Evolutionary conservation across 2,888 invertebrate genomes (phyloP), one percentile per base, ranked within the genome.

Genomic region (Folsomia candida): DNA sequence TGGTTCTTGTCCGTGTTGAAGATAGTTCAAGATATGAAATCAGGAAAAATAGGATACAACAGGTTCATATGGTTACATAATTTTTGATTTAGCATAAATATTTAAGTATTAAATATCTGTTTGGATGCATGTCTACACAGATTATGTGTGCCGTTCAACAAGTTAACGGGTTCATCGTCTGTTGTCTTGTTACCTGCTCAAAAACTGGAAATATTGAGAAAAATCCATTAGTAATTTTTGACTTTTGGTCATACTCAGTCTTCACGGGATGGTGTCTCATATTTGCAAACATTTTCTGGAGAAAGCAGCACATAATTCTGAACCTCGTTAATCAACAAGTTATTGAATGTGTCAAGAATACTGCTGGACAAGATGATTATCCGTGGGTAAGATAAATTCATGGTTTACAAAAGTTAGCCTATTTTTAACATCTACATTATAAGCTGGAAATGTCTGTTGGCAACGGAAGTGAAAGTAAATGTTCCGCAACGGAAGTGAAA

Each of bases 231-330:
- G 29, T 61, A 9, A 61, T 61, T 18, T 61, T 61, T n/a, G 28
- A 61, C 29, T 61, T 61, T 28, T 61, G 61, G 61, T 61, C 61
- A 14, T 61, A 61, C 22, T 11, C 61, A 9, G 61, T 61, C 27
- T 61, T 61, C 28, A 28, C 28, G 4, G 18, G 61, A 2, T 61
- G 61, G 61, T 61, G 61, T 27, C 28, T 61, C 29, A 11, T 61
- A n/a, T 61, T 61, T 27, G 22, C 27, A 11, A 26, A 61, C 29
- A 28, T 61, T 2, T 61, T 61, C n/a, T 61, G 27, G 28, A 61
- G 18, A 28, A 61, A 61, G n/a, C 61, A 61, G n/a, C 27, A 28
- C 4, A 2, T 28, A 3, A 26, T 61, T 3, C 20, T 61, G 28
- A n/a, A 2, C 2, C 24, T 61, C 4, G 6, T 61, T 4, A 61